Evolutionary conservation across 2,113 vertebrate genomes (phyloP).

Genomic region (Mastomys coucha): DNA sequence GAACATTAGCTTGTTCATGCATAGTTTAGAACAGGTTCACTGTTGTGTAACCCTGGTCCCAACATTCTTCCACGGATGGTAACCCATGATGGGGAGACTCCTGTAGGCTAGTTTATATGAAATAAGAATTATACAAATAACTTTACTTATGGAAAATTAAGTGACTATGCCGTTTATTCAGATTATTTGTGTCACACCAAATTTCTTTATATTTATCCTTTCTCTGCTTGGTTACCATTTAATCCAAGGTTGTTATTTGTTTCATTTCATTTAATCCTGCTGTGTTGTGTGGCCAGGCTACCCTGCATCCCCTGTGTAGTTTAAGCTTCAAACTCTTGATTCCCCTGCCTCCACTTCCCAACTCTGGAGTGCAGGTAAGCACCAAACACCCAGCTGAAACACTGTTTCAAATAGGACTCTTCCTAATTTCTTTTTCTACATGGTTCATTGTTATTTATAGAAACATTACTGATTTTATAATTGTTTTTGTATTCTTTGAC

Average conservation of each 20-base stretch:
- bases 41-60: background rate
- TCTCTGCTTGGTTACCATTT: background rate
- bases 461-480: background rate
- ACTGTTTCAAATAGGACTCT: background rate
- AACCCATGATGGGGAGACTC: background rate
- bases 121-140: conserved; percentile 49
- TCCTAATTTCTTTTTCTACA: background rate
- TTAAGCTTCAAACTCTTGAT: background rate
- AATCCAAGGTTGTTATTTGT: background rate
- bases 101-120: background rate
- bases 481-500: background rate
- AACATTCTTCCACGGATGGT: background rate
- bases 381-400: background rate
- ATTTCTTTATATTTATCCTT: background rate
- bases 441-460: background rate
- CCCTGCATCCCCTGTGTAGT: background rate
- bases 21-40: background rate
- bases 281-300: background rate
- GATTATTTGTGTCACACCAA: background rate
- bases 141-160: conserved; percentile 10
- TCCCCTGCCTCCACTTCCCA: background rate
- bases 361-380: background rate
- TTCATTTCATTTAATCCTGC: background rate
- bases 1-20: background rate
- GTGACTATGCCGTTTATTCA: background rate